Conservation (phyloP, 2,888 invertebrate genomes). For the Himalopsyche kuldschensis region DNA sequence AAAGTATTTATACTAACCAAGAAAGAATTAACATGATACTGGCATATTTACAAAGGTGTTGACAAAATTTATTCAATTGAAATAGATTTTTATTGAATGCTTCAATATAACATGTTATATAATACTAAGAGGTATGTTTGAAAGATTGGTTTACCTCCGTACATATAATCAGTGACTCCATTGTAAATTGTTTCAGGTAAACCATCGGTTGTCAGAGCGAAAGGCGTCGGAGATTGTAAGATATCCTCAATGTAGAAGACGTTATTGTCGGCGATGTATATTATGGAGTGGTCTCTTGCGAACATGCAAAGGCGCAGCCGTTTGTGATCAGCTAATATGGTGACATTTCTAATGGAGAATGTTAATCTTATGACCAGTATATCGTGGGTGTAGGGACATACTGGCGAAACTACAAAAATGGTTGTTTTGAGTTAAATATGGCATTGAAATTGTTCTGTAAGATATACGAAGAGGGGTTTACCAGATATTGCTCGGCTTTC, state of each 20-base stretch:
- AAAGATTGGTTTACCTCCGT: slow-evolving; percentile 67
- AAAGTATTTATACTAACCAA: no score
- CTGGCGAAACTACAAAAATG: no score
- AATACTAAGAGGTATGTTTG: neutral
- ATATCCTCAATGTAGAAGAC: slow-evolving; percentile 62
- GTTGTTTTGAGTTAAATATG: no score
- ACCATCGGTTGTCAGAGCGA: slow-evolving; percentile 63
- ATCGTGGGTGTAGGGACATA: no score
- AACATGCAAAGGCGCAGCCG: slow-evolving; percentile 64
- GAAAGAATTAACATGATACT: no score
- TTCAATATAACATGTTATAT: neutral
- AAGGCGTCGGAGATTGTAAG: slow-evolving; percentile 46
- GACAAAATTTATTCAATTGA: no score
- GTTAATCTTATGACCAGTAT: no score
- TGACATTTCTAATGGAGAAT: neutral
- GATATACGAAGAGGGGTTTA: no score
- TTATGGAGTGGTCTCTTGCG: slow-evolving; percentile 50
- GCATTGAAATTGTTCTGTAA: no score
- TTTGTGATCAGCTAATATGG: neutral
- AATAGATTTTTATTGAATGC: no score
- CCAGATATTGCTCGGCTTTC: no score
- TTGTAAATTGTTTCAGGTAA: slow-evolving; percentile 69
- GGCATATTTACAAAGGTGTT: no score
- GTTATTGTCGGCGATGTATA: slow-evolving; percentile 70
- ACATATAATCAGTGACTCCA: slow-evolving; percentile 90